Conservation (phyloP, 2,888 invertebrate species). For the Drosophila mulleri region DNA sequence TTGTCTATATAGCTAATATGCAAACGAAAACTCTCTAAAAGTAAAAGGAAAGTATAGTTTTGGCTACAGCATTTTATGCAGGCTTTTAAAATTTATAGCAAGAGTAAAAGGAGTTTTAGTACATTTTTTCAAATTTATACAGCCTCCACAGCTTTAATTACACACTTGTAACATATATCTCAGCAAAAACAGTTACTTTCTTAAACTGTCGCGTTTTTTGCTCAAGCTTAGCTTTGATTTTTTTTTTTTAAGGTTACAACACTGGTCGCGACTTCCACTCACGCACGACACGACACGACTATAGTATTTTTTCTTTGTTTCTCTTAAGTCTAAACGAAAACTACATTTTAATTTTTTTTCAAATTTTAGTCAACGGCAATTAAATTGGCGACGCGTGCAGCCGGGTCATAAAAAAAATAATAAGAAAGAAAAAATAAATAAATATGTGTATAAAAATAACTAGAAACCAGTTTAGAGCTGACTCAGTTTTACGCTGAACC, state of each 20-base stretch:
- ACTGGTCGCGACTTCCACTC: constrained; percentile 9
- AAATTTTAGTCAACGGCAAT: constrained; percentile 72
- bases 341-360: constrained; percentile 63
- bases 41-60: not conserved
- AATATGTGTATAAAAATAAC: constrained; percentile 15
- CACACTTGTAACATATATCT: constrained; percentile 1
- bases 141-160: not conserved
- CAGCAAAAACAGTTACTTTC: not conserved
- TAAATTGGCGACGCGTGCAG: constrained; percentile 74
- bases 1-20: not conserved
- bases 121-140: not conserved
- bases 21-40: not conserved
- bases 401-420: constrained; percentile 65
- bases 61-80: not conserved
- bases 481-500: constrained; percentile 33
- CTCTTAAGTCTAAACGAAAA: constrained; percentile 20
- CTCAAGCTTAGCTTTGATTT: not conserved
- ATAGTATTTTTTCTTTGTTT: constrained; percentile 1
- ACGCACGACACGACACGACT: constrained; percentile 41
- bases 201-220: not conserved
- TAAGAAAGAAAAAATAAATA: constrained; percentile 1
- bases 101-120: not conserved
- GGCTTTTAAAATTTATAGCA: not conserved
- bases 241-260: not conserved
- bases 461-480: constrained; percentile 19